phyloP scores from a whole-genome alignment of 2,113 vertebrate genomes.

The Cettia cetti region DNA sequence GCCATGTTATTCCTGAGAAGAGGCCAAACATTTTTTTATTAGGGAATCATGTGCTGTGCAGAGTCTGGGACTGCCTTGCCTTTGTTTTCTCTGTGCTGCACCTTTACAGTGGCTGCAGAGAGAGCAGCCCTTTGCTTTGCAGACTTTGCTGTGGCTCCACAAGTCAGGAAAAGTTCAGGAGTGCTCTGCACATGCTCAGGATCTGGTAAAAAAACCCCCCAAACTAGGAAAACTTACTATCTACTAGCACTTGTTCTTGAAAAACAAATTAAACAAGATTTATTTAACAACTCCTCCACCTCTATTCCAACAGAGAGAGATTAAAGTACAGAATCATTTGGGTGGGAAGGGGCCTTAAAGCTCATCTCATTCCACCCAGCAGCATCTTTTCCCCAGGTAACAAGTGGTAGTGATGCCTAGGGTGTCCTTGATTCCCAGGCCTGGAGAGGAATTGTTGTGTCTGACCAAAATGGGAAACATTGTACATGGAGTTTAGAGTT shows the following conservation, averaged over 20 bases:
- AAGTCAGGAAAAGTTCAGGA: constrained; percentile 12
- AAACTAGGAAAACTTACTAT: not conserved
- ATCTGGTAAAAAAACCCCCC: not conserved
- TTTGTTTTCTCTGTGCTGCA: constrained; percentile 37
- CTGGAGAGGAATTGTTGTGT: not conserved
- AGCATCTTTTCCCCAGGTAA: not conserved
- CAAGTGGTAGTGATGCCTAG: not conserved
- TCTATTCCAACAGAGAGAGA: not conserved
- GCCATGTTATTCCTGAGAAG: constrained; percentile 66
- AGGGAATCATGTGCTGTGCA: constrained; percentile 49
- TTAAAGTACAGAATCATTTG: not conserved
- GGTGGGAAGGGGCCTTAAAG: not conserved
- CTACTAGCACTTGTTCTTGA: not conserved
- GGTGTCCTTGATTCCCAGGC: not conserved
- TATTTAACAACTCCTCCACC: not conserved
- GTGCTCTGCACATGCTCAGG: not conserved
- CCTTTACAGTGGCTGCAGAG: not conserved
- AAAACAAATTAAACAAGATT: not conserved
- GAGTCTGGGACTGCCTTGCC: constrained; percentile 33
- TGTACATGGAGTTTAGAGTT: not conserved
- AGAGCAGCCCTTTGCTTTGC: not conserved
- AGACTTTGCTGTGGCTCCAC: not conserved
- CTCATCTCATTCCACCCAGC: not conserved
- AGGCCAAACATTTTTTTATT: constrained; percentile 61
- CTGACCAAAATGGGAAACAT: not conserved